A percentile compares a stretch with the other conserved stretches of the same genome.
phyloP scores from a whole-genome alignment of 1,140 invertebrate genomes.

The Euura lappo region DNA sequence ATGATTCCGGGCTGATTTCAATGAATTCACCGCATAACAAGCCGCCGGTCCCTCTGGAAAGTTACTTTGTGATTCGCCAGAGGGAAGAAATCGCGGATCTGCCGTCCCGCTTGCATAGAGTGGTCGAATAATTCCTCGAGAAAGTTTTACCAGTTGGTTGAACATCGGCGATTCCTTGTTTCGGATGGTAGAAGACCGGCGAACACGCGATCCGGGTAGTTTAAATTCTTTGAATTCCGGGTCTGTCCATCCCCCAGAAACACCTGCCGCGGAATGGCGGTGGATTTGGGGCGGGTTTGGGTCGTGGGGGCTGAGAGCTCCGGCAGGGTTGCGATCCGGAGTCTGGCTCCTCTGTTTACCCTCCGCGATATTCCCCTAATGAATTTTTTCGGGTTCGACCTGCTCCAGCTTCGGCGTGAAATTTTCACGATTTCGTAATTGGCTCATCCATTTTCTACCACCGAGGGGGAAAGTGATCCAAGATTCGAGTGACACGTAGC shows the following conservation, averaged over 20 bases:
- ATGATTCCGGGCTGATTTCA: constrained; percentile 55
- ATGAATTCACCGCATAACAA: constrained; percentile 54
- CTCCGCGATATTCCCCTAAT: constrained; percentile 39
- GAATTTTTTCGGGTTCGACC: constrained; percentile 30
- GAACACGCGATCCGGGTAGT: not conserved
- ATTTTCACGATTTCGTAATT: constrained; percentile 46
- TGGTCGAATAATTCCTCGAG: not conserved
- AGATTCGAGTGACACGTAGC: too few relatives aligned
- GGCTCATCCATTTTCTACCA: constrained; percentile 26
- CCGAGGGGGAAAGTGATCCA: not conserved
- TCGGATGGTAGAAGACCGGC: not conserved
- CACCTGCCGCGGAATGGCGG: not conserved
- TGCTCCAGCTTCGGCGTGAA: constrained; percentile 38
- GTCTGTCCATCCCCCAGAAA: not conserved
- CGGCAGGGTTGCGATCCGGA: not conserved
- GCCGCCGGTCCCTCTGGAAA: constrained; percentile 17
- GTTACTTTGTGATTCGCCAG: too few relatives aligned
- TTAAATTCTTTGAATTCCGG: not conserved
- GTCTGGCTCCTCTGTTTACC: not conserved
- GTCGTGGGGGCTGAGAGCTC: too few relatives aligned
- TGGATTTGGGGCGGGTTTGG: not conserved
- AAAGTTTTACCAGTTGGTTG: not conserved
- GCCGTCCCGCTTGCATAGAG: not conserved
- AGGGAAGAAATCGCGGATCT: not conserved
- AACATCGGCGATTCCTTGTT: not conserved